Evolutionary conservation across 2,888 invertebrate species (phyloP).

Genomic region (Pomacea canaliculata): DNA sequence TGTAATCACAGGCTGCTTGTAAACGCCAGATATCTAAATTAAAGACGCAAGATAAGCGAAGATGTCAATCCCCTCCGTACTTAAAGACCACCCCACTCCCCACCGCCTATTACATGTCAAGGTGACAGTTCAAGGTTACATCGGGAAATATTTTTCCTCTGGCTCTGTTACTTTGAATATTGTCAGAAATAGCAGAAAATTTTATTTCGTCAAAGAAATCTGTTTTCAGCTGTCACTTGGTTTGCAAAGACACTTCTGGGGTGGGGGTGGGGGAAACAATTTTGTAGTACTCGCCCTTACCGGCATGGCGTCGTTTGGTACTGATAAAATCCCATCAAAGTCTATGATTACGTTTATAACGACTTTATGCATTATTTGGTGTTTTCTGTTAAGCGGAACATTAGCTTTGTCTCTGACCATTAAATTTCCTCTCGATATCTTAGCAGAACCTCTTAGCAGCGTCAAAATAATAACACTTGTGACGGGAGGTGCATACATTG

Average conservation of each 20-base stretch:
- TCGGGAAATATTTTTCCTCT: too few species aligned
- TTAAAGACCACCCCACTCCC: too few species aligned
- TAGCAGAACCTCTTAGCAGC: neutral
- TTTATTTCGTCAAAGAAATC: too few species aligned
- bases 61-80: too few species aligned
- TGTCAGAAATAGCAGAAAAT: too few species aligned
- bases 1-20: neutral
- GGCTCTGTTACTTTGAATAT: too few species aligned
- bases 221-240: too few species aligned
- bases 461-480: constrained; percentile 4
- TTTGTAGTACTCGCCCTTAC: constrained; percentile 5
- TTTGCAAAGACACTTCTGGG: too few species aligned
- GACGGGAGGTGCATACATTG: neutral
- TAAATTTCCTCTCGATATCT: constrained; percentile 13
- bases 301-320: constrained; percentile 16
- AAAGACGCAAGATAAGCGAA: too few species aligned
- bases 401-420: constrained; percentile 2
- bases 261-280: neutral
- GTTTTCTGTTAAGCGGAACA: neutral
- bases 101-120: too few species aligned
- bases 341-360: neutral
- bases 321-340: neutral
- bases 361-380: neutral
- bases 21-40: too few species aligned
- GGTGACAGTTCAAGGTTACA: too few species aligned